Evolutionary conservation across 2,797 vertebrate genomes (phyloP).

Genomic region (Selene dorsalis): DNA sequence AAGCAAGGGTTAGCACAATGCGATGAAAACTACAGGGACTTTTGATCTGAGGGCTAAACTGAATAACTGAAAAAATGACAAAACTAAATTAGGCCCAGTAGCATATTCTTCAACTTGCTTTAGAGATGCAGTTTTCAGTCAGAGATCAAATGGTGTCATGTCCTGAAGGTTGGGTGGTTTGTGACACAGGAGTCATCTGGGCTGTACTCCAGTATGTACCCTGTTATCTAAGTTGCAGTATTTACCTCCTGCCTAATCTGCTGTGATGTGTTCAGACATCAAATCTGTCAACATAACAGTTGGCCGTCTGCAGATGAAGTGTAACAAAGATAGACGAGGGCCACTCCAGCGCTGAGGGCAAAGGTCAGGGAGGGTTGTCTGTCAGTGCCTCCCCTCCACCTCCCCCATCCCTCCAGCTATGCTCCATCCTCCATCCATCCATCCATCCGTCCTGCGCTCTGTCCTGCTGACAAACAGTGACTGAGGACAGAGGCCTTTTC

Average conservation of each 20-base stretch:
- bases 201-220: constrained; percentile 3
- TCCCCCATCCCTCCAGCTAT: constrained; percentile 11
- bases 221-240: constrained; percentile 51
- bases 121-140: constrained; percentile 9
- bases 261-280: constrained; percentile 64
- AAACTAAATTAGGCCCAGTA: background rate
- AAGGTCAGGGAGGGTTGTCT: constrained; percentile 81
- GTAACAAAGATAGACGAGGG: constrained; percentile 68
- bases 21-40: background rate
- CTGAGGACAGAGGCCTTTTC: constrained; percentile 84
- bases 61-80: background rate
- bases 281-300: constrained; percentile 69
- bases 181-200: constrained; percentile 23
- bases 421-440: constrained; percentile 25
- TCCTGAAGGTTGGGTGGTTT: constrained; percentile 18
- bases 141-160: constrained; percentile 16
- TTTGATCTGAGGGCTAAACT: background rate
- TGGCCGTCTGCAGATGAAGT: constrained; percentile 49
- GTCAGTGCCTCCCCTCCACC: constrained; percentile 71
- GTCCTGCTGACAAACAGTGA: constrained; percentile 77
- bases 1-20: background rate
- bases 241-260: constrained; percentile 59
- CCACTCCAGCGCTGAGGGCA: constrained; percentile 69
- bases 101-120: background rate
- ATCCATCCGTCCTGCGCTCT: constrained; percentile 31